Evolutionary conservation across 1,140 invertebrate genomes (phyloP).

Genomic region (Heliconius hewitsoni): DNA sequence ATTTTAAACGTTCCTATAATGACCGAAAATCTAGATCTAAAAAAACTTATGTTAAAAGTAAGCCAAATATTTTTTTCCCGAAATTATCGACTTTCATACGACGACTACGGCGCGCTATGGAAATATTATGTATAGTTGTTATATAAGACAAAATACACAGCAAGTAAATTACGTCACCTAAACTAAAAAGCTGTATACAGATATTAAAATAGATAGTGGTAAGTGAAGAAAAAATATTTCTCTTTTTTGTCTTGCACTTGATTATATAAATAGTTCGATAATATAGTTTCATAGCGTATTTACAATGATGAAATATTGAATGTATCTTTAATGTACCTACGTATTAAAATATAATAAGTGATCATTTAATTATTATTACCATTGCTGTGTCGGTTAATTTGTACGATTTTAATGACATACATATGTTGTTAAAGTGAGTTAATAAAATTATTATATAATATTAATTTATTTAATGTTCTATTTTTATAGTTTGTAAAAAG

Average conservation of each 20-base stretch:
- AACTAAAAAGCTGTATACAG: slow-evolving; percentile 37
- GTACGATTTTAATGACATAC: background rate
- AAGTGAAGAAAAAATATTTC: slow-evolving; percentile 21
- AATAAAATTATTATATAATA: background rate
- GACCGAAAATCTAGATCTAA: slow-evolving; percentile 1
- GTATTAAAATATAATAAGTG: background rate
- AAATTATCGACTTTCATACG: slow-evolving; percentile 16
- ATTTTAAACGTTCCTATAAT: background rate
- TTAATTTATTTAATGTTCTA: background rate
- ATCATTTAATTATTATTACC: background rate
- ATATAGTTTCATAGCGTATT: slow-evolving; percentile 41
- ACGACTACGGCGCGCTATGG: slow-evolving; percentile 45
- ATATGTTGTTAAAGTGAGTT: background rate
- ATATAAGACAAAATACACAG: slow-evolving; percentile 24
- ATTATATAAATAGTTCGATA: slow-evolving; percentile 29
- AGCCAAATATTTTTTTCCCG: background rate
- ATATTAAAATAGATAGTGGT: slow-evolving; percentile 16
- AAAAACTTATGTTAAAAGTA: background rate
- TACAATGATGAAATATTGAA: slow-evolving; percentile 35
- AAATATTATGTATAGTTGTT: slow-evolving; percentile 37
- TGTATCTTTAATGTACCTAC: slow-evolving; percentile 5
- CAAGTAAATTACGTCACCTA: slow-evolving; percentile 27
- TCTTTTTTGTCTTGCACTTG: slow-evolving; percentile 29
- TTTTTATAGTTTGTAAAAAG: background rate
- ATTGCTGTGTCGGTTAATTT: background rate